Percentiles rank a stretch among this genome's conserved stretches.
Evolutionary conservation across 2,888 invertebrate genomes (phyloP).

Genomic region (Agonopterix heracliana): DNA sequence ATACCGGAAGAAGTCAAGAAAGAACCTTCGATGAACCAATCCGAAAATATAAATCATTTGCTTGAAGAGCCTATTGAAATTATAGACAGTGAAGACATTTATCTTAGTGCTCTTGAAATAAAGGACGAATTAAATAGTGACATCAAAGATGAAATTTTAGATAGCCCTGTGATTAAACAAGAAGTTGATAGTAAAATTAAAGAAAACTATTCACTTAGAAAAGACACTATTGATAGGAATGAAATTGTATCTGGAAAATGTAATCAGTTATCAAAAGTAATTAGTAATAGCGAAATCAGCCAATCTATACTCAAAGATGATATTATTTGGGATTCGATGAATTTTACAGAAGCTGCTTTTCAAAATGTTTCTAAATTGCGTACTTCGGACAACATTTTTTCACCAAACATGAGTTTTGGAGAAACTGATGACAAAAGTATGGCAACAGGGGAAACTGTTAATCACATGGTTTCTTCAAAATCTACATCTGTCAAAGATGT

Average conservation of each 20-base stretch:
- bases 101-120: constrained; percentile 4
- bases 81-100: constrained; percentile 4
- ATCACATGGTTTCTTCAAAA: constrained; percentile 23
- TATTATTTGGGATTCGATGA: constrained; percentile 56
- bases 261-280: neutral
- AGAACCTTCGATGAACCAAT: neutral
- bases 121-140: neutral
- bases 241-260: neutral
- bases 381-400: constrained; percentile 36
- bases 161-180: neutral
- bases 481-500: constrained; percentile 41
- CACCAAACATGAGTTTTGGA: constrained; percentile 57
- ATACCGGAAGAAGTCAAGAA: neutral
- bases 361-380: constrained; percentile 45
- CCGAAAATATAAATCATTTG: neutral
- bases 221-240: neutral
- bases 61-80: neutral
- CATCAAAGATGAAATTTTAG: neutral
- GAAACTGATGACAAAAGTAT: constrained; percentile 32
- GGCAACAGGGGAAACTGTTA: constrained; percentile 11
- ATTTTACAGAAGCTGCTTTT: constrained; percentile 45
- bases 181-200: neutral
- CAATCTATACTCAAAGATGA: constrained; percentile 33
- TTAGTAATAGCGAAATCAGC: constrained; percentile 1
- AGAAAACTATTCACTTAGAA: neutral